Percentiles rank a stretch among this genome's conserved stretches.
These are phyloP conservation scores for Octomys mimax DNA, from an alignment of 2,797 vertebrate species.

Conservation along the genomic window DNA sequence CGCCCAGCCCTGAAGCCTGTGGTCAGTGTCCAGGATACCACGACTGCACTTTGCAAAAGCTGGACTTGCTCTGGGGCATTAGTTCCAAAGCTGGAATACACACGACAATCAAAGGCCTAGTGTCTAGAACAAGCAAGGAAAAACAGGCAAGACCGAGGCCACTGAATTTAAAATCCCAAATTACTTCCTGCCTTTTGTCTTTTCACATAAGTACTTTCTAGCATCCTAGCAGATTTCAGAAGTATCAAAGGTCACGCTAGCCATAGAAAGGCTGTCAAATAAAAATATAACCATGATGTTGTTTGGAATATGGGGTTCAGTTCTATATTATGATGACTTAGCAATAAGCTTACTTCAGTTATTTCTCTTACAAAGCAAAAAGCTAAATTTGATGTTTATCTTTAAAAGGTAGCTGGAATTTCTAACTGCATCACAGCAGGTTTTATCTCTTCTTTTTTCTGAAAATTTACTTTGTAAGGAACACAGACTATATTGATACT, in stretches of 20 bases:
- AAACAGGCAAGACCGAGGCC: neutral
- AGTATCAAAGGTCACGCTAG: neutral
- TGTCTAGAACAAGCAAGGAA: conserved; percentile 28
- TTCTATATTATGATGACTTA: neutral
- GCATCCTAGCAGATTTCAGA: neutral
- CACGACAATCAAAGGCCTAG: neutral
- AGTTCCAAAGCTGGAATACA: neutral
- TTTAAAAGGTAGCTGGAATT: conserved; percentile 36
- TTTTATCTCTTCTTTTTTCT: conserved; percentile 8
- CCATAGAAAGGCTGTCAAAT: conserved; percentile 6
- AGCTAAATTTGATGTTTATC: conserved; percentile 7
- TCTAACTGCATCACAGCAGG: neutral
- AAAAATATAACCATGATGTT: neutral
- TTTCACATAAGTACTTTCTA: neutral
- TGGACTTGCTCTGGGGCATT: neutral
- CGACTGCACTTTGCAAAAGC: neutral
- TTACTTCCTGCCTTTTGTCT: neutral
- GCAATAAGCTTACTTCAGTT: neutral
- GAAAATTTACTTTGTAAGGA: conserved; percentile 27
- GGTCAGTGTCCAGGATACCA: too few species aligned
- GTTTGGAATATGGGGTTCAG: neutral
- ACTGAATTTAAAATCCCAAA: neutral
- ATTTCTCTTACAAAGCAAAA: conserved; percentile 10
- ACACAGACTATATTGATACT: neutral
- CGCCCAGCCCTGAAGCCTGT: too few species aligned